Percentiles rank a stretch among this genome's conserved stretches.
These are phyloP conservation scores for Hylomyscus alleni DNA, from an alignment of 2,797 vertebrate genomes.

Conservation along the genomic window DNA sequence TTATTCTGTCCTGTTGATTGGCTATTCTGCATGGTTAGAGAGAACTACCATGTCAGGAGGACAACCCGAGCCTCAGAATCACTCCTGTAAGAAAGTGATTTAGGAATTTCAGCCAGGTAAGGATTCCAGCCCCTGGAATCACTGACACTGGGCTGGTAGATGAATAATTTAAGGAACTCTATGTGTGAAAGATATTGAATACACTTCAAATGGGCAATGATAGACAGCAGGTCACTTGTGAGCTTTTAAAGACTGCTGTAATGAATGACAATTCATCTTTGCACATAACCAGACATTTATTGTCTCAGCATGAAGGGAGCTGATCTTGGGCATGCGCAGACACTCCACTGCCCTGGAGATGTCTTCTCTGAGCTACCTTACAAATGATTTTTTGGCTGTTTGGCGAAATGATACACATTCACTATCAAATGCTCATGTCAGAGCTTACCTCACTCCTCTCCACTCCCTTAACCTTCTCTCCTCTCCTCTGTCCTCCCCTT, in stretches of 20 bases:
- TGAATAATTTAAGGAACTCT: neutral
- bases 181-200: neutral
- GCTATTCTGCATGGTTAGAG: neutral
- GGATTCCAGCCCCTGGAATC: neutral
- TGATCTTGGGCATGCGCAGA: neutral
- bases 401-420: neutral
- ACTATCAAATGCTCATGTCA: neutral
- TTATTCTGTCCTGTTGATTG: neutral
- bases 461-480: neutral
- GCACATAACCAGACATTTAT: neutral
- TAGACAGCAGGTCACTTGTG: neutral
- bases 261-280: neutral
- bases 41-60: neutral
- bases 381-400: neutral
- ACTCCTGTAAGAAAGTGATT: neutral
- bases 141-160: neutral
- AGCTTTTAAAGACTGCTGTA: neutral
- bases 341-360: neutral
- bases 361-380: neutral
- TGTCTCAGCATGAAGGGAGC: neutral
- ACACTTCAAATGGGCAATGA: neutral
- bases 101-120: neutral
- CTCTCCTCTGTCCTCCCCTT: too few relatives aligned
- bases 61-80: neutral
- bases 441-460: neutral